Percentiles rank a stretch among this genome's conserved stretches.
phyloP scores from a whole-genome alignment of 2,113 vertebrate species.

The Caretta caretta region DNA sequence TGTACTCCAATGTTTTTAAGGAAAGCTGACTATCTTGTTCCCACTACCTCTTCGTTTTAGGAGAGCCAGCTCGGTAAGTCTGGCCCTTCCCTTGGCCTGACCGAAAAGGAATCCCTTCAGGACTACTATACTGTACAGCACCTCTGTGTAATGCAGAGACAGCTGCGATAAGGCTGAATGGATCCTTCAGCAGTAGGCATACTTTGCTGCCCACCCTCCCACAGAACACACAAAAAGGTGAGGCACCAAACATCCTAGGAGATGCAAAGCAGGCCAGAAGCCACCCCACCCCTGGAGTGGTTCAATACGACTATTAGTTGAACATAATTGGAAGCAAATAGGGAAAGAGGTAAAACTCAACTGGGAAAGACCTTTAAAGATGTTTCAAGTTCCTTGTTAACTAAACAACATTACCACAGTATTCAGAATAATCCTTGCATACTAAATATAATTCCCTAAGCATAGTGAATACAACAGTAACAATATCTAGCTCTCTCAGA shows the following conservation, averaged over 20 bases:
- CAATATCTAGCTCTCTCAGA: no score
- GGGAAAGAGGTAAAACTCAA: background rate
- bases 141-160: background rate
- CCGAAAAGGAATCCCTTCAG: background rate
- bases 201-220: background rate
- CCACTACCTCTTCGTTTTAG: background rate
- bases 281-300: background rate
- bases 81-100: background rate
- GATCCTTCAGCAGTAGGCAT: background rate
- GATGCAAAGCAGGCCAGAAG: background rate
- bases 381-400: background rate
- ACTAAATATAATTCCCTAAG: no score
- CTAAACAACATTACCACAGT: background rate
- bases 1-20: background rate
- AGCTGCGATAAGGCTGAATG: background rate
- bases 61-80: background rate
- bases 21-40: background rate
- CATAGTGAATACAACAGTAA: no score
- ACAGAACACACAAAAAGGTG: background rate
- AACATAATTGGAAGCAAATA: background rate
- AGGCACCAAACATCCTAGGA: background rate
- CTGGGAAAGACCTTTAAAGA: background rate
- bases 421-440: background rate
- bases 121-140: background rate
- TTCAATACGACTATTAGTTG: background rate